Conservation (phyloP, 2,113 vertebrate species). For the Syngnathus floridae region DNA sequence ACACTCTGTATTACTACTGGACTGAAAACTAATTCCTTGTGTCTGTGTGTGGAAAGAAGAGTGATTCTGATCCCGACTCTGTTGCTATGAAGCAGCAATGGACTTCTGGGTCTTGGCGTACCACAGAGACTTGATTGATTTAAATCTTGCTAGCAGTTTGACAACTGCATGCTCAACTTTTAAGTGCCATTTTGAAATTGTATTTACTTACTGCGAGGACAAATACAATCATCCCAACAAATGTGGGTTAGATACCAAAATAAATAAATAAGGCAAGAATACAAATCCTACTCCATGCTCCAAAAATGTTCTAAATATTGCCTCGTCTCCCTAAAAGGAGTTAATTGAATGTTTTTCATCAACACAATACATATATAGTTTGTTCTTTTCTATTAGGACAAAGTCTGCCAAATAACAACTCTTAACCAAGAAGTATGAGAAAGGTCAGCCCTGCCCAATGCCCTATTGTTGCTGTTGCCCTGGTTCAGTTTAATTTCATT, state of each 20-base stretch:
- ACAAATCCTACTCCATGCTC: not conserved
- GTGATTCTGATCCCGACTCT: too few species aligned
- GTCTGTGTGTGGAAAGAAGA: too few species aligned
- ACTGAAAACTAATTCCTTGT: too few species aligned
- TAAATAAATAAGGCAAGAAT: not conserved
- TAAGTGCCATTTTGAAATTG: too few species aligned
- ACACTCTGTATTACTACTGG: too few species aligned
- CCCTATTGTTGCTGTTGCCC: constrained; percentile 43
- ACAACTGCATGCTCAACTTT: too few species aligned
- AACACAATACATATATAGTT: not conserved
- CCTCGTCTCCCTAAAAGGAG: not conserved
- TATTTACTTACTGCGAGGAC: too few species aligned
- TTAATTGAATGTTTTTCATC: not conserved
- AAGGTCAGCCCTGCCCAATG: constrained; percentile 47
- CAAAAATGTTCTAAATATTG: not conserved
- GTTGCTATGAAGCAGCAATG: too few species aligned
- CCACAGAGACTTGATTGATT: too few species aligned
- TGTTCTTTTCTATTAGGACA: not conserved
- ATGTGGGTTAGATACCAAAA: not conserved
- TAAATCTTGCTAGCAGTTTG: too few species aligned
- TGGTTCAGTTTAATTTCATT: constrained; percentile 38
- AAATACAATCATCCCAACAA: too few species aligned
- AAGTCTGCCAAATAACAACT: constrained; percentile 6
- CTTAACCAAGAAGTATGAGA: constrained; percentile 17
- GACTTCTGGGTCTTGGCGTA: too few species aligned